Evolutionary conservation across 1,140 invertebrate species (phyloP), one percentile per base, ranked within the genome.

Genomic region (Hestina assimilis): DNA sequence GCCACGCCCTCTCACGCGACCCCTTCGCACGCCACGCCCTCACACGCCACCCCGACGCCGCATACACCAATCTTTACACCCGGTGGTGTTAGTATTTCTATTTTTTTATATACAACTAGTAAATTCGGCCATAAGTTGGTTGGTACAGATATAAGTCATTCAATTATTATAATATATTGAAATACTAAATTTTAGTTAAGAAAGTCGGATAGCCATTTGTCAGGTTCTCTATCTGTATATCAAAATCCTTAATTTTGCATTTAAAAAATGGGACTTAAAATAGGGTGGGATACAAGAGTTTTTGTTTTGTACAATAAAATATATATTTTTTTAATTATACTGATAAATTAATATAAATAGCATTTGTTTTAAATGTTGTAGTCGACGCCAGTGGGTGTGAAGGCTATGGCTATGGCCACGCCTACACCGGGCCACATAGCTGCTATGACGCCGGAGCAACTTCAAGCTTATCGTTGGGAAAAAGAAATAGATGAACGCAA

Each of bases 381-480:
- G 73, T 91, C 90, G 1, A 99, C 98, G 1, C 99, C 99, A 0
- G 95, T 97, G 14, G 99, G 99, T 31, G 90, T 94, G 0, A 98
- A 98, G 84, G 98, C 99, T 0, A 99, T 99, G 97, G 97, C 93
- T 0, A 94, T 99, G 93, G 96, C 96, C 0, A 99, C 99, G 0
- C 99, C 99, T 0, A 98, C 97, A 0, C 97, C 97, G 0, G 95
- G 95, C 56, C 97, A 99, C 74, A 89, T 99, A 38, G 94, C 98
- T 61, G 95, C 96, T 1, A 99, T 99, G 98, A 99, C 99, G 0
- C 98, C 99, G 0, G 99, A 99, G 88, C 98, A 99, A 86, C 88
- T 99, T 57, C 98, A 99, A 83, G 97, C 97, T 0, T 99, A 97
- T 83, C 93, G 98, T n/a, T 99, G 97, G 97, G 98, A 99, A 88